Evolutionary conservation across 2,113 vertebrate genomes (phyloP), one percentile per base, ranked within the genome.

Genomic region (Columba janthina): DNA sequence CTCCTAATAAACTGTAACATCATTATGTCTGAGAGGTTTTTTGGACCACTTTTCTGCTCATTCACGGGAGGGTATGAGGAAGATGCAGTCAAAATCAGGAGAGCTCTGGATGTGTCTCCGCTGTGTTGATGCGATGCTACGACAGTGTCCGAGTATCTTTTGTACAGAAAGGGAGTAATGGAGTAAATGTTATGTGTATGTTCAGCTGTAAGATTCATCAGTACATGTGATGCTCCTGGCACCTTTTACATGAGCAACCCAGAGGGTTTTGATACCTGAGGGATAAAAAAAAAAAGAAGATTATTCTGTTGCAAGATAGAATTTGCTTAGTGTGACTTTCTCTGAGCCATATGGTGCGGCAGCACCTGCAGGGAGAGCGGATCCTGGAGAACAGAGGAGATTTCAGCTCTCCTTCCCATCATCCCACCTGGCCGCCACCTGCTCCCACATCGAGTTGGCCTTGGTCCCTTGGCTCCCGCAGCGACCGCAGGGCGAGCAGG

Each of bases 391-490:
- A 94, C 36, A 96, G 96, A 97, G 97, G 97, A 97, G 96, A 96
- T 96, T 93, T 97, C 92, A 94, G 88, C 70, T 95, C 84, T 95
- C 90, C 87, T 96, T 96, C 95, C 91, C 97, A 86, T 74, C 34
- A 78, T 97, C 97, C 98, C 98, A 98, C 98, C 98, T 98, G 97
- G 96, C 97, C 94, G 97, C 98, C 98, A 99, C 98, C 98, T 99
- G 98, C 98, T 98, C 97, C 96, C 96, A 93, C 97, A 95, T 98
- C 97, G 97, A 98, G 98, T 98, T 98, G 98, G 97, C 97, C 95
- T 78, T 13, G 4, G 84, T 94, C 97, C 94, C 96, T 89, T 72
- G 96, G 92, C 94, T 97, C 92, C 95, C 92, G 56, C 79, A 61
- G 80, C 84, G 58, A 94, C 94, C 94, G 67, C 88, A 91, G 95